These are phyloP conservation scores for Colinus virginianus DNA, from an alignment of 2,113 vertebrate species.

Conservation along the genomic window DNA sequence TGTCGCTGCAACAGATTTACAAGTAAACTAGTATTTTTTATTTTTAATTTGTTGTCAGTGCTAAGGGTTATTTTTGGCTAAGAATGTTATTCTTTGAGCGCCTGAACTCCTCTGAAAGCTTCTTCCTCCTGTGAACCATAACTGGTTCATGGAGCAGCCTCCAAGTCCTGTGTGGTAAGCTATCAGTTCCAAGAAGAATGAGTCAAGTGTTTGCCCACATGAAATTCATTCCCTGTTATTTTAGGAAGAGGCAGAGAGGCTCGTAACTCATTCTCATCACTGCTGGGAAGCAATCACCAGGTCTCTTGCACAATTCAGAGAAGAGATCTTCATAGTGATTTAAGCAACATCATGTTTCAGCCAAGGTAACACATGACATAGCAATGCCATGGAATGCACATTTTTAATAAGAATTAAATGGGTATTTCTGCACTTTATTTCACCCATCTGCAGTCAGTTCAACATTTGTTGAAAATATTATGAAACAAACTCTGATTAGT, in stretches of 20 bases:
- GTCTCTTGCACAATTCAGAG: constrained; percentile 58
- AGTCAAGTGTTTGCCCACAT: constrained; percentile 72
- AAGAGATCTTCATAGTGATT: constrained; percentile 26
- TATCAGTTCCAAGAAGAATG: constrained; percentile 72
- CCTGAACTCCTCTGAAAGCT: constrained; percentile 66
- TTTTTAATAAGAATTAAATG: not conserved
- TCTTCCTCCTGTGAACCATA: constrained; percentile 67
- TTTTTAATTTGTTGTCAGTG: constrained; percentile 46
- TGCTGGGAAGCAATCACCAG: constrained; percentile 66
- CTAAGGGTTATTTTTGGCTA: constrained; percentile 57
- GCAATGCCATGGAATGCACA: not conserved
- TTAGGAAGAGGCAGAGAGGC: constrained; percentile 61
- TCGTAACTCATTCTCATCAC: constrained; percentile 62
- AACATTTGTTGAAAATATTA: not conserved
- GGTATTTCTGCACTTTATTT: not conserved
- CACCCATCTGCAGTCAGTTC: not conserved
- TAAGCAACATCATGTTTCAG: constrained; percentile 33
- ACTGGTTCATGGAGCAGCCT: constrained; percentile 63
- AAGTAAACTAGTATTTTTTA: constrained; percentile 24
- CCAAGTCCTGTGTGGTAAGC: constrained; percentile 66
- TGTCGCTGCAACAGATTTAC: constrained; percentile 57
- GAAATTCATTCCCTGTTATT: constrained; percentile 68
- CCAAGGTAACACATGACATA: constrained; percentile 46
- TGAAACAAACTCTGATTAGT: not conserved
- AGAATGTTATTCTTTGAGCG: constrained; percentile 66